phyloP scores from a whole-genome alignment of 2,113 vertebrate genomes.

The Mormyrus lacerda region DNA sequence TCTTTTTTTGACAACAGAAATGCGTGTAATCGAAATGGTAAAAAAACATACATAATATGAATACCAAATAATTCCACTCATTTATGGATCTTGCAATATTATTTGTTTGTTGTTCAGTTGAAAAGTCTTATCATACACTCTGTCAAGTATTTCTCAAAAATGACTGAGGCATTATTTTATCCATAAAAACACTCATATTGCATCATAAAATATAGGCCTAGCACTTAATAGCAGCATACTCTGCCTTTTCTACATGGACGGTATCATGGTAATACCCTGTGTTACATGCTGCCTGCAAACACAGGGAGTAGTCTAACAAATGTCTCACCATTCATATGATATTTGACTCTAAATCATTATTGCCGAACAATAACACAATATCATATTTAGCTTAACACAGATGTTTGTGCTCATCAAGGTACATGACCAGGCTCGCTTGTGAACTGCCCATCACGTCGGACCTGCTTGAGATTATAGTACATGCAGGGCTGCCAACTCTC shows the following conservation, averaged over 20 bases:
- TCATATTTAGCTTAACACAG: background rate
- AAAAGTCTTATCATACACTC: background rate
- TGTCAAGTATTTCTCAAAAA: background rate
- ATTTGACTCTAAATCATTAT: background rate
- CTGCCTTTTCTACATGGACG: background rate
- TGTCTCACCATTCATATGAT: background rate
- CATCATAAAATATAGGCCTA: background rate
- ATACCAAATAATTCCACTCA: background rate
- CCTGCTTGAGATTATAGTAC: background rate
- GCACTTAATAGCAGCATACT: background rate
- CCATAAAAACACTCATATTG: background rate
- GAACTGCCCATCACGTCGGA: background rate
- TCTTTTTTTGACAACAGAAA: too few species aligned
- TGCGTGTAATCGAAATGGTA: too few species aligned
- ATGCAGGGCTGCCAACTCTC: background rate
- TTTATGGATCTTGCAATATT: background rate
- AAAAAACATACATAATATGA: background rate
- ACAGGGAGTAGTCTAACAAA: background rate
- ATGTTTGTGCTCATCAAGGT: background rate
- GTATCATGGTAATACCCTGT: background rate
- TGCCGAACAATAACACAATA: background rate
- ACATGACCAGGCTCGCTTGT: background rate
- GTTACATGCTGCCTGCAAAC: background rate
- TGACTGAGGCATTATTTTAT: background rate
- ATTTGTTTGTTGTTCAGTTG: background rate